phyloP scores from a whole-genome alignment of 2,113 vertebrate species.

The Antigone vipio region DNA sequence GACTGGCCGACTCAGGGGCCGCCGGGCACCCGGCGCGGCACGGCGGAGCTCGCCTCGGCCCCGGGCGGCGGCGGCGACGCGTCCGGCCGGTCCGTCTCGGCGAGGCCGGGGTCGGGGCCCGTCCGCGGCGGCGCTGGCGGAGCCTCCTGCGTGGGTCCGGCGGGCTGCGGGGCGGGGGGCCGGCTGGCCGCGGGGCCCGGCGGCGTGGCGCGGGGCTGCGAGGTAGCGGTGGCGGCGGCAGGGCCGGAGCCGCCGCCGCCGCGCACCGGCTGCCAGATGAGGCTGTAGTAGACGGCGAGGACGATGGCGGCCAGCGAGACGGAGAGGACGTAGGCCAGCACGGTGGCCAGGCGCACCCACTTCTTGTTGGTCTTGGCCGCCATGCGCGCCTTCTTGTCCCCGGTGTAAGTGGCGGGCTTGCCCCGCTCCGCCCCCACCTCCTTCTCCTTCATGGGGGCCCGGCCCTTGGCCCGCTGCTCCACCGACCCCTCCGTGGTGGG shows the following conservation, averaged over 20 bases:
- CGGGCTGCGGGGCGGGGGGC: neutral
- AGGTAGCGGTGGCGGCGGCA: constrained; percentile 1
- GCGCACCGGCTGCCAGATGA: constrained; percentile 91
- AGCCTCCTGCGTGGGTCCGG: neutral
- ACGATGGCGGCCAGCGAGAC: constrained; percentile 97
- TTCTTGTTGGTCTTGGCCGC: constrained; percentile 99
- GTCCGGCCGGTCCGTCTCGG: neutral
- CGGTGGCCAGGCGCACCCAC: constrained; percentile 97
- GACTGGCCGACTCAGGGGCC: neutral
- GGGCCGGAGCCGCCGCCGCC: constrained; percentile 63
- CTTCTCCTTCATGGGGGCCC: constrained; percentile 92
- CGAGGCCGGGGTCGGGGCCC: neutral
- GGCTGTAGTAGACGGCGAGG: constrained; percentile 95
- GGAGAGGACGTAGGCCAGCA: constrained; percentile 95
- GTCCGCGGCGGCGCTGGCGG: neutral
- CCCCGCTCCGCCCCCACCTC: constrained; percentile 89
- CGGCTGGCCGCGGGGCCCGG: neutral
- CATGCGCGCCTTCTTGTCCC: constrained; percentile 99
- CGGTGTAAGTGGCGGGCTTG: constrained; percentile 96
- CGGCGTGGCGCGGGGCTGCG: neutral
- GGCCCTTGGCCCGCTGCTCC: constrained; percentile 91
- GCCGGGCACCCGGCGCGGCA: neutral
- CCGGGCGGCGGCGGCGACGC: neutral
- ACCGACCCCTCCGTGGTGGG: constrained; percentile 89
- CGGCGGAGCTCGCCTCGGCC: neutral